Evolutionary conservation across 2,113 vertebrate genomes (phyloP), one percentile per base, ranked within the genome.

Genomic region (Vireo altiloquus): DNA sequence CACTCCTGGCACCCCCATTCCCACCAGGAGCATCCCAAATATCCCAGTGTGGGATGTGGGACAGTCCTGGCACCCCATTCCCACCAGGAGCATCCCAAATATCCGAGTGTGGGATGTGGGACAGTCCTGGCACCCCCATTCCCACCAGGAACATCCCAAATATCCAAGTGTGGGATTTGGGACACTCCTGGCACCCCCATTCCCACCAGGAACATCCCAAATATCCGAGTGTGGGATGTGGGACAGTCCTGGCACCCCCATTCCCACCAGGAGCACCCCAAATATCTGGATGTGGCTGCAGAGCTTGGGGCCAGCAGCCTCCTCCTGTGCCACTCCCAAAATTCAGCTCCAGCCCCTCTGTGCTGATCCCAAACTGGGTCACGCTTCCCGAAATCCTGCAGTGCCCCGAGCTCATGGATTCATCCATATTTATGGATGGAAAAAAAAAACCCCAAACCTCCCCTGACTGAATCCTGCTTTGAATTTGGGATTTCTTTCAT

Each of bases 401-500:
- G 79, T 5, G 56, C 86, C 79, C 71, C 5, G 66, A 91, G 91
- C 93, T 81, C 24, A 18, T 56, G 66, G 61, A 49, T 49, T 59
- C 77, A 46, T 87, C 74, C 77, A 49, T 57, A 25, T 44, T 28
- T 14, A 74, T 13, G 31, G 31, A 7, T 7, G 14, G 15, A 39
- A 10, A 30, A 24, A 11, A 44, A 42, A 50, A 27, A 39, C 39
- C 39, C 39, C 39, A 39, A 39, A 2, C 5, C 10, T 20, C 12
- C 11, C 61, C 65, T 57, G 59, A 27, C 35, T 50, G 72, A 59
- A 79, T 94, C 70, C 77, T 77, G 80, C 68, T 94, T 92, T 86
- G 91, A 69, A 69, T 94, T 69, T 63, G 39, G 63, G 86, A 49
- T 8, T 90, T 60, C 93, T 95, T 94, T 92, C 80, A 86, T 76